Conservation (phyloP, 2,113 vertebrate genomes). For the Hemicordylus capensis region DNA sequence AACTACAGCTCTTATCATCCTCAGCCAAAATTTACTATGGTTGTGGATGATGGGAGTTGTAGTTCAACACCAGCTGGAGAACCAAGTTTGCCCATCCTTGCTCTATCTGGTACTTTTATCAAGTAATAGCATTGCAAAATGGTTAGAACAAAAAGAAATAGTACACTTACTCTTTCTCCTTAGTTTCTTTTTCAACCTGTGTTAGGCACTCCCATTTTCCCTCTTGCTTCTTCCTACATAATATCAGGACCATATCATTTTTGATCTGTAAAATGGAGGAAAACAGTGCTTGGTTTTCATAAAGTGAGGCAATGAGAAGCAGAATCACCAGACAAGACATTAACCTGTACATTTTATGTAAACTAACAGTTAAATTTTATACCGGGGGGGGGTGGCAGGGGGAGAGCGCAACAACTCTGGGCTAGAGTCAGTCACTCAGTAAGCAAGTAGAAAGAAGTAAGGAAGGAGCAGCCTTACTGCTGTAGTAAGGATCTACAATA, state of each 20-base stretch:
- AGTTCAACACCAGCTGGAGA: no score
- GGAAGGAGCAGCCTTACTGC: background rate
- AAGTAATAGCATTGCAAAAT: background rate
- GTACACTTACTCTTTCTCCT: constrained; percentile 93
- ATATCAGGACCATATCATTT: constrained; percentile 90
- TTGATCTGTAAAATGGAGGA: constrained; percentile 81
- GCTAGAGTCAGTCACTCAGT: background rate
- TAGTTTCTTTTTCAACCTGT: constrained; percentile 91
- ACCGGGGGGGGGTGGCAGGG: no score
- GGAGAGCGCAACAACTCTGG: no score
- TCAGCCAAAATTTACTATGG: no score
- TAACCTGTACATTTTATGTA: constrained; percentile 3
- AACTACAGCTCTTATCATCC: no score
- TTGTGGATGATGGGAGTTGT: no score
- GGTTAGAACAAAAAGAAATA: background rate
- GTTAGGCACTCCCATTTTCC: constrained; percentile 96
- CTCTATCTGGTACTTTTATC: no score
- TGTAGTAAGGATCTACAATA: background rate
- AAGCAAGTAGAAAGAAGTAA: background rate
- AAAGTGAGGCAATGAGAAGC: background rate
- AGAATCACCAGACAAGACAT: background rate
- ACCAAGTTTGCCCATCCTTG: no score
- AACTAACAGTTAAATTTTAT: no score
- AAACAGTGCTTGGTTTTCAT: background rate
- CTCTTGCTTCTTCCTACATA: constrained; percentile 90